Base-by-base conservation (phyloP, 2,888 invertebrate genomes). In the Ormyrus rosae region DNA sequence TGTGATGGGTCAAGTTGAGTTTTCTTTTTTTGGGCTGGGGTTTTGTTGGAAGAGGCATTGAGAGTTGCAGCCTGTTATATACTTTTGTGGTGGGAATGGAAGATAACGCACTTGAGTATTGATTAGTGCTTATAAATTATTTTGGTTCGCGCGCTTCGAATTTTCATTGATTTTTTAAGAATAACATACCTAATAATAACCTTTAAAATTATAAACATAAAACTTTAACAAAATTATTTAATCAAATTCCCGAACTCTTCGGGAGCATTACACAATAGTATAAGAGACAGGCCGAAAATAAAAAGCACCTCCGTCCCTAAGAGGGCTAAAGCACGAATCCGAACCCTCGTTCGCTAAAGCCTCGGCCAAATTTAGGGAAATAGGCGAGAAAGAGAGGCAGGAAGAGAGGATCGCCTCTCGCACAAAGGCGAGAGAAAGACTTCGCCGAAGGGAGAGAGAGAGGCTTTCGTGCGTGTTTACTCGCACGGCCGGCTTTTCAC, bases 401-500 rank as follows among this genome's bases (percentile, higher is more conserved):
- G 61, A 34, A 13, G 5, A 70, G 19, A 71, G 55, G 11, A 34
- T 34, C 34, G 34, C 34, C 34, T 34, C 34, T 4, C 50, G 19
- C 11, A 71, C 61, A 51, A 71, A 71, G 34, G 34, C 10, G 45
- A 10, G 34, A 71, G 11, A 56, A n/a, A 46, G 34, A 34, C 34
- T 1, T 34, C 34, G 34, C 34, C 34, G 34, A 34, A 34, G 46
- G 50, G 51, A 64, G 51, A 72, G 6, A 45, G 6, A 19, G 48
- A n/a, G 55, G 48, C 51, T 53, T 45, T 56, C 63, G 53, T 63
- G 46, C 11, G 11, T 56, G 73, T 65, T 65, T 34, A 34, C 34
- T 34, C 51, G 51, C 50, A 45, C n/a, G 13, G 51, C 6, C 55
- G 48, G 78, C 64, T 78, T 78, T 78, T 78, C 73, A 73, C 56